A percentile compares a stretch with the other conserved stretches of the same genome.
phyloP scores from a whole-genome alignment of 2,888 invertebrate genomes.

The Xanthorhoe spadicearia region DNA sequence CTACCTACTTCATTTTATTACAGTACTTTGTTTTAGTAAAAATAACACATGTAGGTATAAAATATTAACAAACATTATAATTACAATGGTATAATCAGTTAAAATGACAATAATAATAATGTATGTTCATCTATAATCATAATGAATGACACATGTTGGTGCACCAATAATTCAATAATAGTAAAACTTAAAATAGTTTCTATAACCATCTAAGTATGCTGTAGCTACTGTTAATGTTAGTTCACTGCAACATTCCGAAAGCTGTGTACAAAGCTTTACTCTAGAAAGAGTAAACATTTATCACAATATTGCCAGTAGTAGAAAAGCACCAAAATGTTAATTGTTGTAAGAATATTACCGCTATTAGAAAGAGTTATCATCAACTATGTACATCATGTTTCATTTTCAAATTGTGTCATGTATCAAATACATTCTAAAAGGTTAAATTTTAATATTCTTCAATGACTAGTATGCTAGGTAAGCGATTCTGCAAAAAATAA shows the following conservation, averaged over 20 bases:
- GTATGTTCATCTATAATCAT: slow-evolving; percentile 26
- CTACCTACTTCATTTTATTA: slow-evolving; percentile 39
- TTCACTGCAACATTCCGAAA: slow-evolving; percentile 83
- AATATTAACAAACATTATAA: slow-evolving; percentile 24
- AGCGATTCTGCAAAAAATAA: slow-evolving; percentile 48
- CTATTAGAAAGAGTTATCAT: slow-evolving; percentile 61
- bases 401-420: slow-evolving; percentile 39
- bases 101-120: slow-evolving; percentile 30
- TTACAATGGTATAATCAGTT: slow-evolving; percentile 28
- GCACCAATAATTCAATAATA: slow-evolving; percentile 60
- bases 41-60: slow-evolving; percentile 32
- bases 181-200: slow-evolving; percentile 37
- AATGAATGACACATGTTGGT: slow-evolving; percentile 51
- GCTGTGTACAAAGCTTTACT: slow-evolving; percentile 83
- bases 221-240: slow-evolving; percentile 74
- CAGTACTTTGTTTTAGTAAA: slow-evolving; percentile 37
- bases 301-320: slow-evolving; percentile 75
- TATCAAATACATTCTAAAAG: slow-evolving; percentile 48
- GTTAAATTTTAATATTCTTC: slow-evolving; percentile 45
- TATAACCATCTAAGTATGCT: slow-evolving; percentile 55
- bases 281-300: slow-evolving; percentile 66
- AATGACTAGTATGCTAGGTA: slow-evolving; percentile 72
- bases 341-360: slow-evolving; percentile 55
- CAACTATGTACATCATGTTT: slow-evolving; percentile 74
- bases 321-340: slow-evolving; percentile 79